These are phyloP conservation scores for Nanorana parkeri DNA, from an alignment of 2,113 vertebrate genomes.

Conservation along the genomic window DNA sequence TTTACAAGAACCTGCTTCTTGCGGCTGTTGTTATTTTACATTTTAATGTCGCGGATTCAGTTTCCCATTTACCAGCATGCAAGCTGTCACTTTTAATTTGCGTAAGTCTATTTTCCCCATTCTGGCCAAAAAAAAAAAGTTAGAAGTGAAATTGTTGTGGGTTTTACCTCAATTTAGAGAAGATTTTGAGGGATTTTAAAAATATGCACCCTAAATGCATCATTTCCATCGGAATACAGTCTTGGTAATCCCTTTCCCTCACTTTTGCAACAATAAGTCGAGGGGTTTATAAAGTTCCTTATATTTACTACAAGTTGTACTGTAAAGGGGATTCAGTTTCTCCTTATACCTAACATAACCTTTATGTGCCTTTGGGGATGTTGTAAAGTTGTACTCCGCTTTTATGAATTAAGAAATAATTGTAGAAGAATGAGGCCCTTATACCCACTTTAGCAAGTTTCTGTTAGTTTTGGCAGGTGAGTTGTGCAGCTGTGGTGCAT, in stretches of 20 bases:
- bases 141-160: constrained; percentile 32
- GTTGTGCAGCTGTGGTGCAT: constrained; percentile 50
- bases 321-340: constrained; percentile 40
- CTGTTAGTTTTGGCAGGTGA: constrained; percentile 47
- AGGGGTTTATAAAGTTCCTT: constrained; percentile 18
- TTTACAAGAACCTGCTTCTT: too few relatives aligned
- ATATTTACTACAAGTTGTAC: constrained; percentile 25
- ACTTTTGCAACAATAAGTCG: constrained; percentile 32
- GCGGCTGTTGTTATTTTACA: too few relatives aligned
- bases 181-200: constrained; percentile 25
- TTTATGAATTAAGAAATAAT: constrained; percentile 59
- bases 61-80: too few relatives aligned
- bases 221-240: constrained; percentile 11
- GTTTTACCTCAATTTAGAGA: constrained; percentile 21
- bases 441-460: constrained; percentile 52
- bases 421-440: constrained; percentile 52
- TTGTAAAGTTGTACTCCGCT: constrained; percentile 52
- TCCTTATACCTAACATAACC: constrained; percentile 43
- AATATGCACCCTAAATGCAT: constrained; percentile 26
- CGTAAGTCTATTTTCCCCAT: too few relatives aligned
- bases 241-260: not conserved
- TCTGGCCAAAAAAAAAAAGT: not conserved
- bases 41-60: too few relatives aligned
- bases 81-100: too few relatives aligned
- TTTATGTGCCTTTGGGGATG: constrained; percentile 52